These are phyloP conservation scores for Trididemnum miniatum DNA, from an alignment of 23 tunicate species.

Conservation along the genomic window DNA sequence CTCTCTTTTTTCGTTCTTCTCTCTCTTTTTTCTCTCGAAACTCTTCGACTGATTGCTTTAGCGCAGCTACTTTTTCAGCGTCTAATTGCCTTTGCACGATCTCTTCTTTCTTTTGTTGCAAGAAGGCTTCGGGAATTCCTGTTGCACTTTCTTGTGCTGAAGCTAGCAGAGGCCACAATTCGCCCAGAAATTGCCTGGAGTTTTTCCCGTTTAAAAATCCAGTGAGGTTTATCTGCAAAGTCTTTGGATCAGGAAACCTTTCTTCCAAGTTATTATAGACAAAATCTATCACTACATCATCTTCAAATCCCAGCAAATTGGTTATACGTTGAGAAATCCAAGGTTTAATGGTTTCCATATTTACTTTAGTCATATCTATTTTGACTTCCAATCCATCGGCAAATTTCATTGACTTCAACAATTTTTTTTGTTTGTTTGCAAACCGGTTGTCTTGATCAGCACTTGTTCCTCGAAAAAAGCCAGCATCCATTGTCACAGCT, in stretches of 20 bases:
- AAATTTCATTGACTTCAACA: conserved; percentile 96
- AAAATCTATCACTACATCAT: conserved; percentile 93
- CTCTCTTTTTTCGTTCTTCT: conserved; percentile 20
- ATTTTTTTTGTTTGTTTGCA: conserved; percentile 89
- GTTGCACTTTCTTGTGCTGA: conserved; percentile 82
- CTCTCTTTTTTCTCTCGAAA: conserved; percentile 39
- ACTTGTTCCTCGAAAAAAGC: conserved; percentile 85
- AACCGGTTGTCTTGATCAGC: conserved; percentile 97
- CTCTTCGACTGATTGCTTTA: conserved; percentile 47
- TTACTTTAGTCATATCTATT: conserved; percentile 82
- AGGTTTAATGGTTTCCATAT: conserved; percentile 84
- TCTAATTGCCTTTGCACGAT: conserved; percentile 64
- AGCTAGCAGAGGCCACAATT: conserved; percentile 80
- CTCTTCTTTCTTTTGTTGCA: conserved; percentile 85
- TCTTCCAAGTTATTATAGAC: conserved; percentile 75
- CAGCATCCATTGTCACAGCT: conserved; percentile 68
- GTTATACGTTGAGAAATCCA: conserved; percentile 86
- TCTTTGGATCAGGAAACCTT: conserved; percentile 89
- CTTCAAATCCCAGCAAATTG: conserved; percentile 88
- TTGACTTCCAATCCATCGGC: conserved; percentile 73
- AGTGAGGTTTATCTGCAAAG: conserved; percentile 86
- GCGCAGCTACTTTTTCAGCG: conserved; percentile 69
- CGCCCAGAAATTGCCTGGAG: conserved; percentile 80
- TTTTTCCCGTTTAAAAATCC: conserved; percentile 95
- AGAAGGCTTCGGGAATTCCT: conserved; percentile 78